phyloP scores from a whole-genome alignment of 1,140 invertebrate genomes.

The Lepidurus apus region DNA sequence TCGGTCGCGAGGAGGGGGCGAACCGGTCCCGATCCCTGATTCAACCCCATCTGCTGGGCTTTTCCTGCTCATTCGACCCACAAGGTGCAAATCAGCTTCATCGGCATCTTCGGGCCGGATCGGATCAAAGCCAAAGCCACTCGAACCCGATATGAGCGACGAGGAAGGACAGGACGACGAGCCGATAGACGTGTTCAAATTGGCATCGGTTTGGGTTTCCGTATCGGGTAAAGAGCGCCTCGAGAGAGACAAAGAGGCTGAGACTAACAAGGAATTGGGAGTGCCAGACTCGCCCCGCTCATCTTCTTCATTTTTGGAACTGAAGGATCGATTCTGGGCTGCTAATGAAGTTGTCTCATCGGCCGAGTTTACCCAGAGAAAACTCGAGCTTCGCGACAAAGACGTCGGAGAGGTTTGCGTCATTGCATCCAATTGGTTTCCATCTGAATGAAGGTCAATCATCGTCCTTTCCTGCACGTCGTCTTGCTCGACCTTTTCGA shows the following conservation, averaged over 20 bases:
- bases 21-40: slow-evolving; percentile 32
- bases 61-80: not conserved
- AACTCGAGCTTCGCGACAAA: slow-evolving; percentile 34
- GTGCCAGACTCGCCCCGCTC: not conserved
- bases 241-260: slow-evolving; percentile 18
- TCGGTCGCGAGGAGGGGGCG: slow-evolving; percentile 30
- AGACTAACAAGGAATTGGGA: slow-evolving; percentile 15
- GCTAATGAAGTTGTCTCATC: not conserved
- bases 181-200: not conserved
- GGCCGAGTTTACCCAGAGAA: slow-evolving; percentile 32
- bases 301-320: not conserved
- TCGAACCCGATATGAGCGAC: slow-evolving; percentile 31
- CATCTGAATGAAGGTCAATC: not conserved
- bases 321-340: not conserved
- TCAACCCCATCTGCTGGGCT: slow-evolving; percentile 10
- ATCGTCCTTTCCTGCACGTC: not conserved
- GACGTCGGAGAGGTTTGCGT: slow-evolving; percentile 34
- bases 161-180: slow-evolving; percentile 22
- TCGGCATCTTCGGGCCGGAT: slow-evolving; percentile 21
- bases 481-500: not conserved
- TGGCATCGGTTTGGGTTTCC: not conserved
- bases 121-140: not conserved
- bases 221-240: slow-evolving; percentile 22
- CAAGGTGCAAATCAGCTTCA: not conserved
- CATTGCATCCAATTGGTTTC: slow-evolving; percentile 29